Evolutionary conservation across 2,797 vertebrate genomes (phyloP), one percentile per base, ranked within the genome.

Genomic region (Sebastes flavidus): DNA sequence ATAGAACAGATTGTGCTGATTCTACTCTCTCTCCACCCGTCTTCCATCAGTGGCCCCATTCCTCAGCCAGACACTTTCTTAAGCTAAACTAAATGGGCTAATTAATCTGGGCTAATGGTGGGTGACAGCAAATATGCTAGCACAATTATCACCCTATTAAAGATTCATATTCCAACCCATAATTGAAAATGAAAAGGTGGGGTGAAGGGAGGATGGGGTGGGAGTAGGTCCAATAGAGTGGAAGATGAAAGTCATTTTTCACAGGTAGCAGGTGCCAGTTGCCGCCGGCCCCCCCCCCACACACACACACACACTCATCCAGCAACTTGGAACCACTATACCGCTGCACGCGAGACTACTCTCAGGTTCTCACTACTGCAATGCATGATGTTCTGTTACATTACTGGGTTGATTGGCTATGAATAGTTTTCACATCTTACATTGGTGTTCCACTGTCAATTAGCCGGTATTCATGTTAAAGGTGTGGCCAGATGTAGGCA

Each of bases 101-200:
- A 96, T 95, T 95, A 95, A 96, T 96, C 95, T 95, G 85, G 92
- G 87, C 94, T 96, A 96, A 96, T 96, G 94, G 95, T 91, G 94
- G 95, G 94, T 96, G 95, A 96, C 95, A 96, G 95, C 95, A 96
- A 96, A 96, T 96, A 95, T 96, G 95, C 93, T 94, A 91, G 91
- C 93, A 94, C 95, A 96, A 96, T 96, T 96, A 96, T 95, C 92
- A 93, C 88, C 94, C 94, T 93, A 95, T 96, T 96, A 96, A 95
- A 95, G 95, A 96, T 95, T 96, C 94, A 96, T 95, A 95, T 93
- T 94, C 94, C 81, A 62, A 81, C 83, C 83, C 90, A 92, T 94
- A 95, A 95, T 94, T 95, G 92, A 95, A 96, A 94, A 94, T 89
- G 93, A 94, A 94, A 92, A 90, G 91, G 91, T 87, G 75, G 89